Evolutionary conservation across 2,888 invertebrate species (phyloP).

Genomic region (Cerceris rybyensis): DNA sequence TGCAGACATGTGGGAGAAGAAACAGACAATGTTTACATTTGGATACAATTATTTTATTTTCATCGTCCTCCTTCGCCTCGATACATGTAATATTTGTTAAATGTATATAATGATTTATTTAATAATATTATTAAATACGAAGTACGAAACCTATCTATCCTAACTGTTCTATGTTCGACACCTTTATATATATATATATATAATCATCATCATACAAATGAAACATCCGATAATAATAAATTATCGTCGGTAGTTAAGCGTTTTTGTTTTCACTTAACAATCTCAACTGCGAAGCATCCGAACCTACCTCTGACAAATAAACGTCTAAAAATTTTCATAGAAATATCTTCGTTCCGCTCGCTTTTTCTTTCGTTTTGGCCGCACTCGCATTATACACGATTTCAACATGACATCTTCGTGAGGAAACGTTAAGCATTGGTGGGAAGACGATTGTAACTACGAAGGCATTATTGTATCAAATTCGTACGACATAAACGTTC

Average conservation of each 20-base stretch:
- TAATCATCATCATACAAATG: slow-evolving; percentile 61
- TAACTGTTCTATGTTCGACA: slow-evolving; percentile 67
- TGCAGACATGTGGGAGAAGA: neutral
- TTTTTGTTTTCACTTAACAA: slow-evolving; percentile 46
- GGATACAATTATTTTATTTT: slow-evolving; percentile 75
- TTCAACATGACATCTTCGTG: slow-evolving; percentile 26
- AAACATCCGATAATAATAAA: slow-evolving; percentile 66
- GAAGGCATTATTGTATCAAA: slow-evolving; percentile 38
- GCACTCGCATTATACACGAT: slow-evolving; percentile 13
- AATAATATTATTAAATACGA: slow-evolving; percentile 73
- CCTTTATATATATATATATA: slow-evolving; percentile 28
- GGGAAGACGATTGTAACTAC: slow-evolving; percentile 56
- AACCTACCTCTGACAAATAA: slow-evolving; percentile 60
- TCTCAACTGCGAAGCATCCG: slow-evolving; percentile 37
- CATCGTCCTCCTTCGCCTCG: slow-evolving; percentile 70
- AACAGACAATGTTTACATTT: slow-evolving; percentile 2
- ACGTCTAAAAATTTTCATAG: slow-evolving; percentile 60
- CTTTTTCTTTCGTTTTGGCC: slow-evolving; percentile 13
- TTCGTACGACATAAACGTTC: slow-evolving; percentile 5
- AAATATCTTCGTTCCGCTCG: slow-evolving; percentile 38
- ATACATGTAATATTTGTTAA: slow-evolving; percentile 72
- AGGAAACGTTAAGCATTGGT: slow-evolving; percentile 55
- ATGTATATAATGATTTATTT: slow-evolving; percentile 69
- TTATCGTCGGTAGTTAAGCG: slow-evolving; percentile 65
- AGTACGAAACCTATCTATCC: slow-evolving; percentile 75